Base-by-base conservation (phyloP, 2,797 vertebrate species). In the Sebastes elongatus region DNA sequence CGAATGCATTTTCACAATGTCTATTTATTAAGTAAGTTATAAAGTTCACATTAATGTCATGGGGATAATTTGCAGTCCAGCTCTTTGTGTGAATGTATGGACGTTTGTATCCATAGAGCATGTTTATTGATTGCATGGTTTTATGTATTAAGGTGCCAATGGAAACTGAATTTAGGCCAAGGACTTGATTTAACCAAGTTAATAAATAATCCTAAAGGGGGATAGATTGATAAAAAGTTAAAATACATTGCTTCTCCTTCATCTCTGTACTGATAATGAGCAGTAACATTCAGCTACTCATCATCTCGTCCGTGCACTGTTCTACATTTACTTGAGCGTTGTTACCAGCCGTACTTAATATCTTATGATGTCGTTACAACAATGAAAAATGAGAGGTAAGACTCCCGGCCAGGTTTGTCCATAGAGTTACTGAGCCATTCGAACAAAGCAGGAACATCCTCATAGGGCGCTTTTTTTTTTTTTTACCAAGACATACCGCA, bases 21-120 rank as follows among this genome's bases (percentile, higher is more conserved):
- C 67, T 88, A 90, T 91, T 92, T 87, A 90, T 92, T 86, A 79
- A 65, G 10, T 89, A 83, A 83, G 30, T 88, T 76, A 80, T 90
- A 16, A 71, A 62, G 74, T 83, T 83, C 53, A 84, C 32, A 71
- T 65, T 74, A 38, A 78, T 63, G 22, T 82, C 69, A 75, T 79
- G 9, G 7, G 30, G 71, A 65, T 79, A 4, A 27, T 78, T 78
- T 68, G 79, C 16, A 74, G 59, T 78, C 27, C 10, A 49, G 33
- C 42, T 56, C 82, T 73, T 46, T 69, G 71, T 81, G 61, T 83
- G 82, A 78, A 72, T 83, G 88, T 78, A 62, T 76, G 64, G 71
- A 66, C 57, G 13, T 86, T 84, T 84, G 62, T 78, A 69, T 74
- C 55, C 85, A 79, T 27, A 28, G 56, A 62, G 90, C 87, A 88